Evolutionary conservation across 2,797 vertebrate genomes (phyloP), one percentile per base, ranked within the genome.

Genomic region (Hapalemur alaotrensis): DNA sequence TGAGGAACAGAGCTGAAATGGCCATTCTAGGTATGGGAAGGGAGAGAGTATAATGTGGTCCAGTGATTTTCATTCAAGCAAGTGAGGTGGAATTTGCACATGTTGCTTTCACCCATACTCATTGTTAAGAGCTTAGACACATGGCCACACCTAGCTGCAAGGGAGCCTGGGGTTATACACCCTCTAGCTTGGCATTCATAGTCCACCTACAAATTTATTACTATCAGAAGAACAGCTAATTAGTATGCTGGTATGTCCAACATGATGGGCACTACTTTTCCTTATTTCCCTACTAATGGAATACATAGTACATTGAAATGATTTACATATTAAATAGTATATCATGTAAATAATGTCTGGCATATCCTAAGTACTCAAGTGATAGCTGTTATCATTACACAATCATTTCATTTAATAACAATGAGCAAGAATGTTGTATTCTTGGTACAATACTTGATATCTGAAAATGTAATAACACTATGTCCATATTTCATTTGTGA

Each of bases 351-450:
- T 43, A 57, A 46, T 50, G 4, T 76, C 25, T 94, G 63, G 32
- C 9, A 23, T 38, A 54, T 38, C 52, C 30, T 88, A 35, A 84
- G 25, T 72, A 54, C 48, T 94, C 35, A 85, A 38, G 10, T 89
- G 78, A 67, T 67, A 65, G 43, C 54, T 86, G 1, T 17, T 65
- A 67, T 73, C 65, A 38, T 86, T 76, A 63, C 10, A 85, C 20
- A 92, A 93, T 65, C n/a, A 59, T 82, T 96, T 80, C 67, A 86
- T 32, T 96, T 96, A 67, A 81, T 93, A 91, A 76, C 7, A 63
- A 22, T 57, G 38, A 83, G 41, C 6, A 90, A 30, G 50, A 87
- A 80, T 57, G 22, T 59, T 72, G 30, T 92, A 32, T 23, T 84
- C 13, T 90, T 85, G 65, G 54, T 89, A 30, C 14, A 93, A 7